Conservation (phyloP, 2,113 vertebrate genomes). For the Galeopterus variegatus region DNA sequence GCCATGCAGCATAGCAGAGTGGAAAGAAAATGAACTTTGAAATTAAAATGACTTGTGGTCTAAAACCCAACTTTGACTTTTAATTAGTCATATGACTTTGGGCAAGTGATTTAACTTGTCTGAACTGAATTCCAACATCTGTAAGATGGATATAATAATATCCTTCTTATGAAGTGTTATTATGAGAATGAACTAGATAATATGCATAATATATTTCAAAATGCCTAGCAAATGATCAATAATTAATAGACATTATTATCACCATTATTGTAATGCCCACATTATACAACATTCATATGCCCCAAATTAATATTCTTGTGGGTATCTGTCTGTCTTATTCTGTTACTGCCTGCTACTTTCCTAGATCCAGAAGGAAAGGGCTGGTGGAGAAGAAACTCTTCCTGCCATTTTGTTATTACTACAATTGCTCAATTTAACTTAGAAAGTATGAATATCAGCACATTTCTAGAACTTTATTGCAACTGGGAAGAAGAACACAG, state of each 20-base stretch:
- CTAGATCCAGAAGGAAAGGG: background rate
- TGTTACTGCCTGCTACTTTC: background rate
- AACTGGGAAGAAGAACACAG: background rate
- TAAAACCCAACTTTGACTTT: background rate
- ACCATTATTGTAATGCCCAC: background rate
- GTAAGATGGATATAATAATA: background rate
- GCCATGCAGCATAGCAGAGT: background rate
- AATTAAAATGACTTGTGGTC: conserved; percentile 14
- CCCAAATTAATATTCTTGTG: conserved; percentile 29
- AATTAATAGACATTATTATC: conserved; percentile 50
- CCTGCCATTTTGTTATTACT: conserved; percentile 6
- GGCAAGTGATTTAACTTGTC: conserved; percentile 54
- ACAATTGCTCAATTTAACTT: conserved; percentile 23
- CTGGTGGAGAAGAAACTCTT: background rate
- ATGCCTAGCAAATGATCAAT: background rate
- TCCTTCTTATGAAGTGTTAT: background rate
- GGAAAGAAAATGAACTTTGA: conserved; percentile 49
- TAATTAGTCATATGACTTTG: conserved; percentile 59
- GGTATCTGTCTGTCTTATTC: background rate
- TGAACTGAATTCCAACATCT: background rate
- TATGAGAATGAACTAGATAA: conserved; percentile 53
- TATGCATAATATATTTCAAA: conserved; percentile 25
- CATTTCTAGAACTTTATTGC: background rate
- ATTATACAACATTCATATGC: background rate
- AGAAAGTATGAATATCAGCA: conserved; percentile 17